Evolutionary conservation across 2,888 invertebrate genomes (phyloP), one percentile per base, ranked within the genome.

Genomic region (Coleophora flavipennella): DNA sequence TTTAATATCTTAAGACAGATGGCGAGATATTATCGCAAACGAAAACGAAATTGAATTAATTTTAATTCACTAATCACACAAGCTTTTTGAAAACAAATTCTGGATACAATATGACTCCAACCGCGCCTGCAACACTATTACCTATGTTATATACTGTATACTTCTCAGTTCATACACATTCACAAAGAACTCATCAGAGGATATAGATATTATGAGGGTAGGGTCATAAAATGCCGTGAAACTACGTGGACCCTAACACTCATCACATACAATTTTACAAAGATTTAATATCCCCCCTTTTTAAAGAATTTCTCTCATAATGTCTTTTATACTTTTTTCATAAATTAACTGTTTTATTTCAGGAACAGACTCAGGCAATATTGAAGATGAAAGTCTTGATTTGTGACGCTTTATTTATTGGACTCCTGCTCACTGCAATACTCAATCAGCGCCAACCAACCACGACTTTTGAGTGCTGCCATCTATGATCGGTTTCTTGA

Each of bases 141-240:
- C 43, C 44, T 37, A 44, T 43, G 39, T 45, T 43, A 35, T 35
- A 43, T 53, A 46, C 46, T 53, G 53, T 53, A 50, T 51, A 57
- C 33, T 49, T 49, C 53, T 9, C 53, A 42, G 55, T 54, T 51
- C 70, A 72, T 68, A 70, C 74, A 69, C 79, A 80, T 79, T 74
- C 77, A 81, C 77, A 73, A 81, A 78, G 66, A 79, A 78, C 76
- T 78, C 61, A 59, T 64, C 61, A 59, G 60, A 58, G 72, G 73
- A 68, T 61, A 71, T 68, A 73, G 58, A 67, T 66, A 67, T 49
- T 54, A 33, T 56, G 62, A 65, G 70, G 64, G 53, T 51, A 62
- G 67, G 73, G 61, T 59, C 60, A 52, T 28, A 57, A 60, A 58
- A 59, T 63, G 67, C 69, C 69, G 63, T 63, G 63, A 63, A 49